Evolutionary conservation across 2,888 invertebrate species (phyloP), one percentile per base, ranked within the genome.

Genomic region (Agonopterix alstromeriana): DNA sequence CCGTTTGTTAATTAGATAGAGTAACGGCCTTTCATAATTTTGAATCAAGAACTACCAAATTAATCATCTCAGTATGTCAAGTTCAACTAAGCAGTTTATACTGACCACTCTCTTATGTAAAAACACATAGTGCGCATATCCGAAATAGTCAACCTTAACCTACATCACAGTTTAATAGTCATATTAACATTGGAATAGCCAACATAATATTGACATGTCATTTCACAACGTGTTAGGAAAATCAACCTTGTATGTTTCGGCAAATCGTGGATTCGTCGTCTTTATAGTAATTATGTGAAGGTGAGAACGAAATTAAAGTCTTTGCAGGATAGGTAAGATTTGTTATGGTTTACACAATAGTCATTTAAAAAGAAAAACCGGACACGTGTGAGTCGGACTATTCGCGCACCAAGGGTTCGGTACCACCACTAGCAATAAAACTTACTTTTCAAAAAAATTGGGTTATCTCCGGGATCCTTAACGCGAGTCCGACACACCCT

Each of bases 171-270:
- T 52, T 56, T 57, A 56, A 59, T 61, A 53, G 58, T 48, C 53
- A 56, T 56, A 59, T 53, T 59, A 60, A 67, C 65, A 63, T 64
- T 65, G 64, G 56, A 54, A 51, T 54, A 53, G 55, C 53, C 57
- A 54, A 43, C 55, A 59, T 55, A 57, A 62, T 67, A 65, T 64
- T 65, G 63, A 64, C 64, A 58, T 53, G 63, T 43, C 54, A 63
- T 71, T 70, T 71, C 70, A 57, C 60, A 70, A 73, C 53, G 40
- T 36, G 53, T 70, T 67, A 57, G 66, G 70, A 73, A 69, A 73
- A 62, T 48, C 52, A 55, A 58, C 67, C 70, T 69, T 63, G 62
- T 8, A 27, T 46, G 51, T 52, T 49, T 53, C 53, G 54, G 57
- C 56, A 50, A 57, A 52, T 43, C 47, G 43, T 47, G 47, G 52